Evolutionary conservation across 2,888 invertebrate species (phyloP).

Genomic region (Cremastinae sp.): DNA sequence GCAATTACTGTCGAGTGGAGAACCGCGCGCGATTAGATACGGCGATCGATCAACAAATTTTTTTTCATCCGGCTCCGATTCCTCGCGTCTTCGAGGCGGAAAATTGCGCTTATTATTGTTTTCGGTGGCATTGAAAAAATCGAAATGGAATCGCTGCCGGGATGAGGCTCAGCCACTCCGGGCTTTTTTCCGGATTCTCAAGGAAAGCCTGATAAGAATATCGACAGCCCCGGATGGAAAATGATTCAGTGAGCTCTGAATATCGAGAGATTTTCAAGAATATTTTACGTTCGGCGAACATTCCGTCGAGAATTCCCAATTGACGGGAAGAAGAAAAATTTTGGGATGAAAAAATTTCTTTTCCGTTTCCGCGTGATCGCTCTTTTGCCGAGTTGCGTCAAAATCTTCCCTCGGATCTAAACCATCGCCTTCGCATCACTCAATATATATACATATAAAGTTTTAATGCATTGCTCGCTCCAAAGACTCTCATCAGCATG

Average conservation of each 20-base stretch:
- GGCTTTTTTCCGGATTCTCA: background rate
- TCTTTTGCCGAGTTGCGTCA: no score
- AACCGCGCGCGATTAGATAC: background rate
- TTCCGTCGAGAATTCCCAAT: no score
- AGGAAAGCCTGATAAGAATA: conserved; percentile 25
- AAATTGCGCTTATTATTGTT: background rate
- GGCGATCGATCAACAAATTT: background rate
- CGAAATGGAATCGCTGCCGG: conserved; percentile 7
- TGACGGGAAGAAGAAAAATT: no score
- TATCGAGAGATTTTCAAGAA: conserved; percentile 2
- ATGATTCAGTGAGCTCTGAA: conserved; percentile 7
- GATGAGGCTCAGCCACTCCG: background rate
- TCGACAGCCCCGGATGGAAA: conserved; percentile 15
- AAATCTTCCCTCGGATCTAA: no score
- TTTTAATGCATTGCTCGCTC: no score
- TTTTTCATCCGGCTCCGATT: background rate
- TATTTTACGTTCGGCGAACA: no score
- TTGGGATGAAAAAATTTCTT: no score
- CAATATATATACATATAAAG: no score
- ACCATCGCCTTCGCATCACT: no score
- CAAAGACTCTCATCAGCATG: no score
- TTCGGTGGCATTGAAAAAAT: no score
- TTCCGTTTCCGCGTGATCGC: no score
- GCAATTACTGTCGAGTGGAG: background rate
- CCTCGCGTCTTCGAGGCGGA: background rate